A percentile compares a stretch with the other conserved stretches of the same genome.
phyloP scores from a whole-genome alignment of 2,888 invertebrate genomes.

The Ellobium chinense region DNA sequence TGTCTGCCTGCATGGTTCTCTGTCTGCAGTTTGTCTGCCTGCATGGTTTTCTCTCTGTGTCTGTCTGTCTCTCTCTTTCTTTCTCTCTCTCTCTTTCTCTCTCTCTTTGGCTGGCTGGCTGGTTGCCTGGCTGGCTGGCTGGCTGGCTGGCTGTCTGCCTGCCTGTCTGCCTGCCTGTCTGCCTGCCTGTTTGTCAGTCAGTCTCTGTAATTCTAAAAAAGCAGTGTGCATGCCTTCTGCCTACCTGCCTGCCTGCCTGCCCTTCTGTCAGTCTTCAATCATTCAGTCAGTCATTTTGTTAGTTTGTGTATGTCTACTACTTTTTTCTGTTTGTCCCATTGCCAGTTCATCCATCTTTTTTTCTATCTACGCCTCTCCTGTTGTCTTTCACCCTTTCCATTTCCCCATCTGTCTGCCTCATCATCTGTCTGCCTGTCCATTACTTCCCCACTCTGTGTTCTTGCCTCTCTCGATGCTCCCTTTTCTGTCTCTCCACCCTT shows the following conservation, averaged over 20 bases:
- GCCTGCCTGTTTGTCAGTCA: not conserved
- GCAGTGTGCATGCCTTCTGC: slow-evolving; percentile 12
- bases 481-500: too few relatives aligned
- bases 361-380: not conserved
- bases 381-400: not conserved
- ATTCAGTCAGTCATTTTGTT: not conserved
- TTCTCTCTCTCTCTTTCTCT: slow-evolving; percentile 33
- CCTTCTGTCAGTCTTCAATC: not conserved
- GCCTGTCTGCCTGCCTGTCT: slow-evolving; percentile 14
- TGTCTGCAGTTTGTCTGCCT: not conserved
- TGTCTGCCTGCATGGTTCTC: slow-evolving; percentile 7
- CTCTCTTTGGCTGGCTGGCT: slow-evolving; percentile 19
- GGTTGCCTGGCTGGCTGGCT: slow-evolving; percentile 19
- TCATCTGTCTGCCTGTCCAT: too few relatives aligned
- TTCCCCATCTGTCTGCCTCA: too few relatives aligned
- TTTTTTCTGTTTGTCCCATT: slow-evolving; percentile 9
- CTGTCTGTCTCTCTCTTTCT: slow-evolving; percentile 19
- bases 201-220: not conserved
- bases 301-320: not conserved
- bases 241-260: not conserved
- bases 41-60: not conserved
- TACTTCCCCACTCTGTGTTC: too few relatives aligned
- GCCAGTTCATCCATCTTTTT: slow-evolving; percentile 4
- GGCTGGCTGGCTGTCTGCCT: slow-evolving; percentile 16
- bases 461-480: too few relatives aligned